Conservation (phyloP, 1,140 invertebrate species). For the Samia ricini region DNA sequence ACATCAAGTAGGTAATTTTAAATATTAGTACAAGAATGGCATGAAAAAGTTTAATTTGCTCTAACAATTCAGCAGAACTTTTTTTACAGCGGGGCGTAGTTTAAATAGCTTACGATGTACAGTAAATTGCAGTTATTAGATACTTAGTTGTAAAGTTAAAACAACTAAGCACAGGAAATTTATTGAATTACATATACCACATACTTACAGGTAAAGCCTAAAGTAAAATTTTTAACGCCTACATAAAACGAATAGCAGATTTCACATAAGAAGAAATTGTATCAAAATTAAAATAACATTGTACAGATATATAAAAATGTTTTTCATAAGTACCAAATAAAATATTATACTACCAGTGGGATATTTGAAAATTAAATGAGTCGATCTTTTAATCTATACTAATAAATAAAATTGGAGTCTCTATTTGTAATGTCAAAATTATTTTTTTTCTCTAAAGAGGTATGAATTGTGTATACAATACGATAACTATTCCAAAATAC, state of each 20-base stretch:
- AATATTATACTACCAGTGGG: too few relatives aligned
- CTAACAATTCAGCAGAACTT: slow-evolving; percentile 23
- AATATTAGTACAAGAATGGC: slow-evolving; percentile 9
- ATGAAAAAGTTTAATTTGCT: slow-evolving; percentile 22
- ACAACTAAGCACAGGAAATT: slow-evolving; percentile 5
- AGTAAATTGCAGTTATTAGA: slow-evolving; percentile 27
- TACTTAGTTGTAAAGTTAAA: slow-evolving; percentile 16
- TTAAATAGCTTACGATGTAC: slow-evolving; percentile 20
- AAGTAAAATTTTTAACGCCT: neutral
- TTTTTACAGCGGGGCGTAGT: slow-evolving; percentile 22
- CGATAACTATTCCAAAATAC: too few relatives aligned
- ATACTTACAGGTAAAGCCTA: too few relatives aligned
- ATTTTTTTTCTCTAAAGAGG: too few relatives aligned
- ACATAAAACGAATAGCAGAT: neutral
- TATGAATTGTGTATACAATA: too few relatives aligned
- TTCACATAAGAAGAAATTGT: neutral
- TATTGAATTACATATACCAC: too few relatives aligned
- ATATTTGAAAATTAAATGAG: too few relatives aligned
- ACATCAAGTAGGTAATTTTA: neutral
- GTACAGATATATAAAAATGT: too few relatives aligned
- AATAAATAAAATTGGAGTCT: too few relatives aligned
- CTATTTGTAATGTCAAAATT: too few relatives aligned
- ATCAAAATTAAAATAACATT: neutral
- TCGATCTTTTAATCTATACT: too few relatives aligned
- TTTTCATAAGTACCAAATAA: too few relatives aligned